Base-by-base conservation (phyloP, 1,140 invertebrate species). In the Drosophila mauritiana region DNA sequence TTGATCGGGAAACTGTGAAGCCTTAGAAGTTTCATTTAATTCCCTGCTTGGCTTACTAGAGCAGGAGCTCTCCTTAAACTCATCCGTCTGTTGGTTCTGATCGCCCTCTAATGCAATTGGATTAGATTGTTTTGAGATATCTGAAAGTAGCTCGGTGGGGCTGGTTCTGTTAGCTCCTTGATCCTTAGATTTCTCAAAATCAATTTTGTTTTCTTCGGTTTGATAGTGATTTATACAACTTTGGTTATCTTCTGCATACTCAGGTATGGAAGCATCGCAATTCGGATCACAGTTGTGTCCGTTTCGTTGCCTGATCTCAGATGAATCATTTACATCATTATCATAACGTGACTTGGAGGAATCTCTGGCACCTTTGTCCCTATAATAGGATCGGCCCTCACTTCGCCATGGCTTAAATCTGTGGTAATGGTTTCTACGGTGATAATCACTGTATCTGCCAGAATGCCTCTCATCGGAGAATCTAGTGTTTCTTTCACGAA, bases 351-450 rank as follows among this genome's bases (percentile, higher is more conserved):
- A 56, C 17, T 15, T 40, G 0, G 12, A 4, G 17, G 12, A n/a
- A 34, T 34, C 42, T 36, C 11, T 2, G 27, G 20, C 15, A 13
- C 20, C 25, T 8, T 64, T 45, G 2, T 42, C 37, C 27, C 51
- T 51, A 7, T 36, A n/a, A 43, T n/a, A 17, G 1, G 36, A 40
- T 17, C 7, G 27, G 0, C 40, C 46, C 5, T 64, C 36, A 11
- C 15, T 52, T 5, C 20, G 3, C 10, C 61, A 27, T 0, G 10
- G 6, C 25, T 59, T 55, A 34, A 36, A 10, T 45, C 42, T 45
- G n/a, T 31, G 15, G 6, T 22, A 3, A 25, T 65, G 61, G 22
- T 67, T 45, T 36, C 64, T 68, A n/a, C 36, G 15, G n/a, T 42
- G 37, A 27, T 53, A 12, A 37, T 65, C 46, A 25, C 27, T 49